phyloP scores from a whole-genome alignment of 2,113 vertebrate genomes.

The Chionodraco myersi region DNA sequence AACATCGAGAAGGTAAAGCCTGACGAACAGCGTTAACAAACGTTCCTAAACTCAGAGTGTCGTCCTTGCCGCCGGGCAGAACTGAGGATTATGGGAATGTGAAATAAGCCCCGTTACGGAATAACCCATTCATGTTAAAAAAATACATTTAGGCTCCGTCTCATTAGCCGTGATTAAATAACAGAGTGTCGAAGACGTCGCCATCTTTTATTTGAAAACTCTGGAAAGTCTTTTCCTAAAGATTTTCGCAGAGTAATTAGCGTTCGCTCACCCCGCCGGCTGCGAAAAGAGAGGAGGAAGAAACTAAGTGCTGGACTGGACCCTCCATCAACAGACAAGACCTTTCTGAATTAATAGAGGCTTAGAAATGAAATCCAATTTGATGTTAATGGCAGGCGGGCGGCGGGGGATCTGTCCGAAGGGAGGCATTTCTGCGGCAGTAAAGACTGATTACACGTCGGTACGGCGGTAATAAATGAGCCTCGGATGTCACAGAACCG shows the following conservation, averaged over 20 bases:
- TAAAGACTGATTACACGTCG: conserved; percentile 68
- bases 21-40: background rate
- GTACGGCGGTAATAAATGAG: conserved; percentile 50
- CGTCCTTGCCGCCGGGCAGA: conserved; percentile 21
- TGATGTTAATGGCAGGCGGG: conserved; percentile 58
- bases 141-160: conserved; percentile 18
- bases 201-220: conserved; percentile 34
- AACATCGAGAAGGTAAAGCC: background rate
- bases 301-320: conserved; percentile 31
- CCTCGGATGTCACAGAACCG: background rate
- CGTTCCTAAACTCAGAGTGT: background rate
- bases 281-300: conserved; percentile 13
- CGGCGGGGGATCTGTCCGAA: conserved; percentile 47
- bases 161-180: conserved; percentile 53
- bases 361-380: conserved; percentile 74
- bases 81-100: conserved; percentile 21
- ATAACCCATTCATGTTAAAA: conserved; percentile 25
- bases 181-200: conserved; percentile 10
- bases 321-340: conserved; percentile 60
- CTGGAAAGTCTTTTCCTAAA: conserved; percentile 18
- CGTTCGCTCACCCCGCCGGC: conserved; percentile 18
- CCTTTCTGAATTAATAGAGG: conserved; percentile 65
- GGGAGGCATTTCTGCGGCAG: conserved; percentile 56
- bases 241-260: conserved; percentile 24
- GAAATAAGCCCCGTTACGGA: conserved; percentile 31